phyloP scores from a whole-genome alignment of 2,797 vertebrate species.

The Scleropages formosus region DNA sequence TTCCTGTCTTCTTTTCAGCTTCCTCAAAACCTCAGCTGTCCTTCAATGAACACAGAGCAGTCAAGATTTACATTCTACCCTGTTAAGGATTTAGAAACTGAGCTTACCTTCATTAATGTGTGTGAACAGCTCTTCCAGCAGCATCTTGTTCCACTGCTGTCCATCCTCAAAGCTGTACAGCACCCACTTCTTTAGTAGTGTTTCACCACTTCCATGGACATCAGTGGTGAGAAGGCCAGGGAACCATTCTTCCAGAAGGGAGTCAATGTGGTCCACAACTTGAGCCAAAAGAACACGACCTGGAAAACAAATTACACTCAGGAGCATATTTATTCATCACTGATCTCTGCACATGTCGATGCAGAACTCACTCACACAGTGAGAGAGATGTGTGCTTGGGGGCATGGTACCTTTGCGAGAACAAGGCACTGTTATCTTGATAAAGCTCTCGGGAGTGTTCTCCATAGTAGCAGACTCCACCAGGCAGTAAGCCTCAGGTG shows the following conservation, averaged over 20 bases:
- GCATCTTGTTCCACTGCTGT: conserved; percentile 79
- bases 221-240: conserved; percentile 87
- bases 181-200: conserved; percentile 92
- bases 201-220: conserved; percentile 85
- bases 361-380: not conserved
- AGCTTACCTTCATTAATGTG: conserved; percentile 76
- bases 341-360: not conserved
- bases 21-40: too few species aligned
- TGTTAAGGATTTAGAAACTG: not conserved
- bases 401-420: conserved; percentile 81
- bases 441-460: conserved; percentile 76
- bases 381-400: not conserved
- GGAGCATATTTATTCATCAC: too few species aligned
- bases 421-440: conserved; percentile 90
- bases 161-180: conserved; percentile 87
- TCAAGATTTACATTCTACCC: too few species aligned
- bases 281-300: conserved; percentile 89
- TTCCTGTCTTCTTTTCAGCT: too few species aligned
- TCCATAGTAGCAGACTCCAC: conserved; percentile 81
- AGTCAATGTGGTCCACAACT: conserved; percentile 95
- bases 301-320: conserved; percentile 45
- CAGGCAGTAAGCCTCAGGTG: conserved; percentile 87
- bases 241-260: conserved; percentile 96
- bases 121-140: conserved; percentile 85
- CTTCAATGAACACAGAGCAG: too few species aligned